phyloP scores from a whole-genome alignment of 2,797 vertebrate species.

The Lacerta bilineata region DNA sequence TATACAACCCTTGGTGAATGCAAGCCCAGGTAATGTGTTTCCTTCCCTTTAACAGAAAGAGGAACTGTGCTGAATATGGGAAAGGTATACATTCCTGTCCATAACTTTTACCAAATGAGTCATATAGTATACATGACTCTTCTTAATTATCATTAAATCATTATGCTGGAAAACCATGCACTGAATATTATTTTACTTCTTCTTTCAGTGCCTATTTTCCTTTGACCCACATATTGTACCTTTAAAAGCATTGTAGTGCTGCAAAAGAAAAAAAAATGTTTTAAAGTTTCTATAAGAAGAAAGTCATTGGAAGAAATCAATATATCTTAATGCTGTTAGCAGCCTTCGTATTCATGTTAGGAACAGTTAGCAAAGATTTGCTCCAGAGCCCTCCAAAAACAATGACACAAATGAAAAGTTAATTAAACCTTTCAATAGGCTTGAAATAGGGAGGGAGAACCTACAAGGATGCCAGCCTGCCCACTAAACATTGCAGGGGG shows the following conservation, averaged over 20 bases:
- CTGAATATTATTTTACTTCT: not conserved
- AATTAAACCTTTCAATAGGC: not conserved
- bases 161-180: not conserved
- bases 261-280: not conserved
- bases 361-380: not conserved
- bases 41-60: conserved; percentile 2
- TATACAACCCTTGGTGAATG: conserved; percentile 19
- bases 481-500: not conserved
- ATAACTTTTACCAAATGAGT: not conserved
- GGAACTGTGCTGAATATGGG: not conserved
- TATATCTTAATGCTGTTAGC: not conserved
- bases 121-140: not conserved
- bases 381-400: conserved; percentile 6
- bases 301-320: not conserved
- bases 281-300: not conserved
- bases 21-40: not conserved
- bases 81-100: not conserved
- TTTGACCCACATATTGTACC: not conserved
- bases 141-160: not conserved
- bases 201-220: not conserved
- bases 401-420: not conserved
- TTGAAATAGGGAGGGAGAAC: not conserved
- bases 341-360: not conserved
- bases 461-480: not conserved
- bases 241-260: not conserved